These are phyloP conservation scores for Coilia nasus DNA, from an alignment of 2,797 vertebrate species.

Conservation along the genomic window DNA sequence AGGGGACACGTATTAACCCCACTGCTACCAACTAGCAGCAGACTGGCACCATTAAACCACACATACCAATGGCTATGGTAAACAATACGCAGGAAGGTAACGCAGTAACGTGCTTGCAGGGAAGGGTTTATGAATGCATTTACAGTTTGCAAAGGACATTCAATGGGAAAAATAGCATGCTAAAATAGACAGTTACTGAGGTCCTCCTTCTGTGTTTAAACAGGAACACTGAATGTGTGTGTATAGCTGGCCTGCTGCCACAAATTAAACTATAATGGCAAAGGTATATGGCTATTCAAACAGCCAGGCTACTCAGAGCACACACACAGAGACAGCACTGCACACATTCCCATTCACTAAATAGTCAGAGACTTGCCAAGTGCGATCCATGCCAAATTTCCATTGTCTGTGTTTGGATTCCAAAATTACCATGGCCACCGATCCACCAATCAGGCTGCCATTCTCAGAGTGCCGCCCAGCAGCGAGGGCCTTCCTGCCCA, in stretches of 20 bases:
- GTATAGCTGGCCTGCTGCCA: background rate
- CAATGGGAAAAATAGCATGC: background rate
- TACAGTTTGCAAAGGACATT: background rate
- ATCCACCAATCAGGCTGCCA: background rate
- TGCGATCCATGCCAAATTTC: background rate
- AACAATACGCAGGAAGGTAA: background rate
- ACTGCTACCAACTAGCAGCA: background rate
- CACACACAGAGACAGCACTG: background rate
- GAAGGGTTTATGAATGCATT: background rate
- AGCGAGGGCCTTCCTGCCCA: slow-evolving; percentile 59
- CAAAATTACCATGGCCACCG: background rate
- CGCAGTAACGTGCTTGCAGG: background rate
- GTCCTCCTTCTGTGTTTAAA: no score
- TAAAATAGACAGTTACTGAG: background rate
- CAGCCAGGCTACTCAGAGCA: background rate
- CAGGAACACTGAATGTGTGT: background rate
- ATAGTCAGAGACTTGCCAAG: background rate
- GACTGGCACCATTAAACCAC: background rate
- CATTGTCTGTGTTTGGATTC: slow-evolving; percentile 7
- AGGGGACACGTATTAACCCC: background rate
- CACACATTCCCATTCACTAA: background rate
- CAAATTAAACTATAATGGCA: background rate
- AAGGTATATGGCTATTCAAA: slow-evolving; percentile 3
- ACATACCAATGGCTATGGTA: background rate
- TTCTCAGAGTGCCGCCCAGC: slow-evolving; percentile 53